These are phyloP conservation scores for Chaetophractus vellerosus DNA, from an alignment of 2,797 vertebrate species.

Conservation along the genomic window DNA sequence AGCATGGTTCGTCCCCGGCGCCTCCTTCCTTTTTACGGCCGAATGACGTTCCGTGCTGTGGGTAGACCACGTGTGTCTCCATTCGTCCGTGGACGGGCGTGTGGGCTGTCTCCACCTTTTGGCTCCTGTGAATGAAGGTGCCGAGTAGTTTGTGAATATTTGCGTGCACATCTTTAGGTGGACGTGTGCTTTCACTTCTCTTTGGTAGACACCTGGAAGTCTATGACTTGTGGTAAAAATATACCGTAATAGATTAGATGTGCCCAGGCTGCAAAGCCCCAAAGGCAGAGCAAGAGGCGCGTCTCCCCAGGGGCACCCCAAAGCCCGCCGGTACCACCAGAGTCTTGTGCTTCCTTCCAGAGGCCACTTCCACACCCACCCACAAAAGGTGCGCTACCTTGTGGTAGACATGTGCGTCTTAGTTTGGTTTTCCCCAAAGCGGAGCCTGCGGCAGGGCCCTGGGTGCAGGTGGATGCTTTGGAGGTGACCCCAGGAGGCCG, in stretches of 20 bases:
- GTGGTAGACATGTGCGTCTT: not conserved
- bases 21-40: too few species aligned
- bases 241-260: not conserved
- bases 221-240: not conserved
- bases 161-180: fast-evolving
- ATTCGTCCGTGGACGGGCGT: fast-evolving
- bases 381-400: not conserved
- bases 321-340: fast-evolving
- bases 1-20: fast-evolving
- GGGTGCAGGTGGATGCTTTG: not conserved
- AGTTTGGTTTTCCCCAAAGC: not conserved
- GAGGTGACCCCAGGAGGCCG: not conserved
- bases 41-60: fast-evolving
- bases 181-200: fast-evolving
- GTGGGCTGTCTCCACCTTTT: not conserved
- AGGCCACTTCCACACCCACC: too few species aligned
- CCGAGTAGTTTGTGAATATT: fast-evolving
- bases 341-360: fast-evolving
- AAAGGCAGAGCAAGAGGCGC: too few species aligned
- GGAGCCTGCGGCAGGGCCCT: not conserved
- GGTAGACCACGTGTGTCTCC: fast-evolving
- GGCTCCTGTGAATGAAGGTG: not conserved
- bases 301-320: fast-evolving
- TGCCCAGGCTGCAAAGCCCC: not conserved
- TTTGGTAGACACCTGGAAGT: not conserved